Conservation (phyloP, 2,113 vertebrate genomes). For the Phyllopteryx taeniolatus region DNA sequence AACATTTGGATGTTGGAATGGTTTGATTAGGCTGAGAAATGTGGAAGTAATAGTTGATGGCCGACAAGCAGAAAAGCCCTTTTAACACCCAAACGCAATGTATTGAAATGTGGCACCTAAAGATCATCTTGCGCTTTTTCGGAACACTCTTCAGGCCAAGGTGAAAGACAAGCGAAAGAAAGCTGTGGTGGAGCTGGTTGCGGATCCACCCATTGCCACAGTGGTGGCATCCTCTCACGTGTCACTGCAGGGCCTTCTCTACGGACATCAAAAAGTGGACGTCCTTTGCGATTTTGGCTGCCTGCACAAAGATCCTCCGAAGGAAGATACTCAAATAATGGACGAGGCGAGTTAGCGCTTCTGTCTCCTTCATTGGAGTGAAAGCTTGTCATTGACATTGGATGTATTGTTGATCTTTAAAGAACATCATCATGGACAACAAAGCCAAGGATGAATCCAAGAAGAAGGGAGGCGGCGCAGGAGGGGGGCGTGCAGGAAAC, state of each 20-base stretch:
- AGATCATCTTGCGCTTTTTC: too few relatives aligned
- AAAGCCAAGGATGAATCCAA: slow-evolving; percentile 8
- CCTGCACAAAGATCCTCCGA: slow-evolving; percentile 20
- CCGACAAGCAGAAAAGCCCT: too few relatives aligned
- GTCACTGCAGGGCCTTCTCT: slow-evolving; percentile 63
- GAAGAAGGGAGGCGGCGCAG: slow-evolving; percentile 1
- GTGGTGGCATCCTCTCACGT: slow-evolving; percentile 60
- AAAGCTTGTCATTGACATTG: background rate
- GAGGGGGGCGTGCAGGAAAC: background rate
- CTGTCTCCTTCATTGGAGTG: background rate
- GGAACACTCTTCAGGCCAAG: slow-evolving; percentile 31
- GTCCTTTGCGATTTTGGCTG: slow-evolving; percentile 70
- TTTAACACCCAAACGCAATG: too few relatives aligned
- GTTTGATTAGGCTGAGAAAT: too few relatives aligned
- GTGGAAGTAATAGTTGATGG: too few relatives aligned
- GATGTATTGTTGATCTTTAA: background rate
- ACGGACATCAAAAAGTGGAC: slow-evolving; percentile 42
- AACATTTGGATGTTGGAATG: too few relatives aligned
- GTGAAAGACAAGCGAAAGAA: slow-evolving; percentile 64
- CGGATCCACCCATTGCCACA: slow-evolving; percentile 66
- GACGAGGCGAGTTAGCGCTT: slow-evolving; percentile 32
- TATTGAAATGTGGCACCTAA: too few relatives aligned
- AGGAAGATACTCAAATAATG: background rate
- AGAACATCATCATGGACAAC: background rate
- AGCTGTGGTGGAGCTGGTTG: slow-evolving; percentile 48